phyloP scores from a whole-genome alignment of 2,797 vertebrate genomes.

The Corythornis leucogaster region DNA sequence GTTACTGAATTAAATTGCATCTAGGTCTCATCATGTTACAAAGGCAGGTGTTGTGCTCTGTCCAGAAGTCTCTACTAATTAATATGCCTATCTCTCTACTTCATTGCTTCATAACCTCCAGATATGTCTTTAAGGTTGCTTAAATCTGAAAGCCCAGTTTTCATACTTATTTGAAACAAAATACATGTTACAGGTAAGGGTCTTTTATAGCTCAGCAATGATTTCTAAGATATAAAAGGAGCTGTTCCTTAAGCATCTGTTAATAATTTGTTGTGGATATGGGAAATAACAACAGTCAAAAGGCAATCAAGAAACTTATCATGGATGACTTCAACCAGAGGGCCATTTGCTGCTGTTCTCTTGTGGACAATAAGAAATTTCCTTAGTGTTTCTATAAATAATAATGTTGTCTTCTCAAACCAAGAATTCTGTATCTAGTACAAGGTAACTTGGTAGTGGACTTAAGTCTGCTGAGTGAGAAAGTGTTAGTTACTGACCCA shows the following conservation, averaged over 20 bases:
- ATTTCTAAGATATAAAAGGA: background rate
- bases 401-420: conserved; percentile 28
- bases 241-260: background rate
- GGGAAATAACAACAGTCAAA: conserved; percentile 8
- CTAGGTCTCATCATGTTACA: background rate
- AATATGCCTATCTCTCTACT: background rate
- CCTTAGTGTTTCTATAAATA: conserved; percentile 34
- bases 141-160: background rate
- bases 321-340: conserved; percentile 3
- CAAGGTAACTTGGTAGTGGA: conserved; percentile 10
- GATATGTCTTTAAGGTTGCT: background rate
- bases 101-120: background rate
- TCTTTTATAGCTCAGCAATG: background rate
- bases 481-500: background rate
- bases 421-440: background rate
- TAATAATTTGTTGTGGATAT: background rate
- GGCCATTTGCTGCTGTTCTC: background rate
- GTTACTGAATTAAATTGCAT: background rate
- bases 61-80: background rate
- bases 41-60: background rate
- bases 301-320: conserved; percentile 1
- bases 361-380: background rate
- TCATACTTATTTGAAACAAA: background rate
- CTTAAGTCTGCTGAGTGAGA: background rate
- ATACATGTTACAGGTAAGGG: background rate